Evolutionary conservation across 2,888 invertebrate genomes (phyloP).

Genomic region (Agriotes lineatus): DNA sequence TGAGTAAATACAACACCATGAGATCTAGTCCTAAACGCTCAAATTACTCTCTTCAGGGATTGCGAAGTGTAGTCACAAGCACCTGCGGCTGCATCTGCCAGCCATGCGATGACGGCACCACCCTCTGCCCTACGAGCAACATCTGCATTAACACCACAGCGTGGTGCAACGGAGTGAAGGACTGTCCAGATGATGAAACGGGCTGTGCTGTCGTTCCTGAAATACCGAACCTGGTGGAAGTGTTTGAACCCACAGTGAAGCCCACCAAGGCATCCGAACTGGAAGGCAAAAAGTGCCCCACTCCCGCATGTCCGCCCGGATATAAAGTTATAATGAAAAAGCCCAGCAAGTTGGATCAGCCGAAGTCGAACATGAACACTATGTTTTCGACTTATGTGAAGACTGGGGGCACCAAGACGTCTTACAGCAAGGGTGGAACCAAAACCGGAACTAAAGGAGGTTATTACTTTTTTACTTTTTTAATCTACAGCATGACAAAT

Average conservation of each 20-base stretch:
- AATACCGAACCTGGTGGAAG: constrained; percentile 40
- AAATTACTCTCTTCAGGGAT: constrained; percentile 63
- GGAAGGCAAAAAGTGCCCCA: constrained; percentile 60
- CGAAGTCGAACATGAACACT: constrained; percentile 62
- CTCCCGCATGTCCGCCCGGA: constrained; percentile 67
- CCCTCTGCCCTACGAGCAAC: constrained; percentile 80
- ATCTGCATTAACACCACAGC: constrained; percentile 76
- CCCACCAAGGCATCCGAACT: constrained; percentile 21
- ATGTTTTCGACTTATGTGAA: constrained; percentile 64
- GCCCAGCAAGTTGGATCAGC: not conserved
- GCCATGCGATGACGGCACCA: constrained; percentile 76
- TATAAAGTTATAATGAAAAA: constrained; percentile 63
- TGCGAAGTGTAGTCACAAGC: constrained; percentile 72
- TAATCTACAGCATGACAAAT: not conserved
- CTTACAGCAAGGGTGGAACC: constrained; percentile 28
- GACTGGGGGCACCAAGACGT: constrained; percentile 52
- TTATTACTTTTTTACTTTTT: constrained; percentile 1
- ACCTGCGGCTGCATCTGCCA: constrained; percentile 81
- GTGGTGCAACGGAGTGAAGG: constrained; percentile 86
- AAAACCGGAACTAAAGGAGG: constrained; percentile 27
- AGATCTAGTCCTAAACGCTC: too few species aligned
- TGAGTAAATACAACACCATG: too few species aligned
- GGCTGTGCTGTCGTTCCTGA: constrained; percentile 67
- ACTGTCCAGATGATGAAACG: constrained; percentile 87
- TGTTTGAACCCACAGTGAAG: constrained; percentile 46